These are phyloP conservation scores for Caenorhabditis sulstoni DNA, from an alignment of 2,888 invertebrate genomes.

Conservation along the genomic window DNA sequence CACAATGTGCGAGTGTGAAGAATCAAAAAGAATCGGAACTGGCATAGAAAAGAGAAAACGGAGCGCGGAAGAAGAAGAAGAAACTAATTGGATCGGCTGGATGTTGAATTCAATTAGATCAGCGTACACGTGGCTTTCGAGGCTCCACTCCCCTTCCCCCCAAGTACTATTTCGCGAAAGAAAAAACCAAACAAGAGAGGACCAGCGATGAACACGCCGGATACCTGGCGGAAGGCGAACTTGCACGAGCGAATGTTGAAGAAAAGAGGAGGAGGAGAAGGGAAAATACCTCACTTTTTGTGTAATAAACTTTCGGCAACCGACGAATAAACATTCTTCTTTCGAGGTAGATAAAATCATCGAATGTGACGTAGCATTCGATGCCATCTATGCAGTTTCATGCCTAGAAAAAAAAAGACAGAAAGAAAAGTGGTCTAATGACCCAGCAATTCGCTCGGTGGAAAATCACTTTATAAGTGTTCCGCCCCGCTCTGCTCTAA, in stretches of 20 bases:
- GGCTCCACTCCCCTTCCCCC: neutral
- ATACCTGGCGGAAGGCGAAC: constrained; percentile 8
- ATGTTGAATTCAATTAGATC: constrained; percentile 27
- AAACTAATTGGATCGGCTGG: constrained; percentile 22
- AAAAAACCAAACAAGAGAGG: neutral
- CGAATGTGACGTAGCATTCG: neutral
- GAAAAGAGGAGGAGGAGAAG: neutral
- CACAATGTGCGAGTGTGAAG: neutral
- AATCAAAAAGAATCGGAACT: neutral
- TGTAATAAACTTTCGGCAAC: constrained; percentile 30
- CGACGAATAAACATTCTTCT: constrained; percentile 14
- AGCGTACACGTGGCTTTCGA: constrained; percentile 18
- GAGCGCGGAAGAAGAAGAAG: neutral
- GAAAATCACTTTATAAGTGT: too few relatives aligned
- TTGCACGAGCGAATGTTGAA: neutral
- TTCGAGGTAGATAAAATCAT: neutral
- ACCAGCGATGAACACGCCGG: neutral
- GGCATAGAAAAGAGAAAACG: constrained; percentile 5
- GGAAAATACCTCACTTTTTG: constrained; percentile 22
- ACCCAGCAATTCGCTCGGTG: too few relatives aligned
- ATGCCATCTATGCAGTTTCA: neutral
- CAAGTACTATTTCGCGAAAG: neutral
- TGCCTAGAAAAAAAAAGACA: neutral
- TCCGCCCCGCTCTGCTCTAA: neutral
- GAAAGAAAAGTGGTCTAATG: neutral